Evolutionary conservation across 1,140 invertebrate species (phyloP).

Genomic region (Pemphigus obesinymphae): DNA sequence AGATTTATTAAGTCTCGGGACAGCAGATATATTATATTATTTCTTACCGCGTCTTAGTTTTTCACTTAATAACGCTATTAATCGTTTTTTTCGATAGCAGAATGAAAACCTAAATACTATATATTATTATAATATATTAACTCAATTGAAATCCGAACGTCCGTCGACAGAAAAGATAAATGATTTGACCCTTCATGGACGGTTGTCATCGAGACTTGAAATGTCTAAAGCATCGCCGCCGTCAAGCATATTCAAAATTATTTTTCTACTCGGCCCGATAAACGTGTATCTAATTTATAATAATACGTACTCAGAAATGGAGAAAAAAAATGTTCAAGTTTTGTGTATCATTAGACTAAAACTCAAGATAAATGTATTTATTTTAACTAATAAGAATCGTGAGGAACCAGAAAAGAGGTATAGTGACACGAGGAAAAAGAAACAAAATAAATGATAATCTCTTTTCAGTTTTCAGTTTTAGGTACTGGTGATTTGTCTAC

Average conservation of each 20-base stretch:
- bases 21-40: too few species aligned
- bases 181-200: too few species aligned
- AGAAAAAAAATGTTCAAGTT: background rate
- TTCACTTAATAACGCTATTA: too few species aligned
- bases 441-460: slow-evolving; percentile 14
- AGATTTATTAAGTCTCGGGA: too few species aligned
- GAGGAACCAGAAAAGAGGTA: background rate
- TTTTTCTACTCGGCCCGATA: background rate
- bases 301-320: background rate
- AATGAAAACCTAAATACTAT: too few species aligned
- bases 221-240: too few species aligned
- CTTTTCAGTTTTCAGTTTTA: background rate
- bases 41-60: too few species aligned
- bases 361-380: background rate
- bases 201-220: too few species aligned
- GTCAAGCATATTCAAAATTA: background rate
- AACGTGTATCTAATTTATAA: background rate
- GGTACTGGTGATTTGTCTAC: background rate
- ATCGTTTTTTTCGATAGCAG: too few species aligned
- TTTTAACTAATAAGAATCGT: background rate
- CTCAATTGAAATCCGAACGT: too few species aligned
- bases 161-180: too few species aligned
- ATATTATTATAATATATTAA: too few species aligned
- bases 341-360: background rate
- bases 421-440: background rate